A percentile compares a stretch with the other conserved stretches of the same genome.
phyloP scores from a whole-genome alignment of 2,888 invertebrate species.

The Hemithea aestivaria region DNA sequence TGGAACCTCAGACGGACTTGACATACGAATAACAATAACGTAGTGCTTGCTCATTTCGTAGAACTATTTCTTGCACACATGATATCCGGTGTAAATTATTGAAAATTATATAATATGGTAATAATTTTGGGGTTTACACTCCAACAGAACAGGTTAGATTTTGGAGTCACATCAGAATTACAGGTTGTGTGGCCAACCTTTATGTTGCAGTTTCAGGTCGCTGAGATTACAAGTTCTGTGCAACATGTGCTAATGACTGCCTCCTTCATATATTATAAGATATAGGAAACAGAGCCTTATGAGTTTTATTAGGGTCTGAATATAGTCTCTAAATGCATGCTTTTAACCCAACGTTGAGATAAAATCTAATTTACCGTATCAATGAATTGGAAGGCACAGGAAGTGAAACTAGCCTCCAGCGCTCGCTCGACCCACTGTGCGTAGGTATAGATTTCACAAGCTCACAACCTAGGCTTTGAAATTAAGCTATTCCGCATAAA shows the following conservation, averaged over 20 bases:
- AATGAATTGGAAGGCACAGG: slow-evolving; percentile 44
- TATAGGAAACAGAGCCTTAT: no score
- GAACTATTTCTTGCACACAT: slow-evolving; percentile 19
- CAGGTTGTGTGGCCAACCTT: no score
- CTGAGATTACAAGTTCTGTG: no score
- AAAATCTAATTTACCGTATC: slow-evolving; percentile 26
- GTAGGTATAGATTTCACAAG: slow-evolving; percentile 34
- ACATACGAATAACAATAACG: slow-evolving; percentile 31
- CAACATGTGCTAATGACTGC: no score
- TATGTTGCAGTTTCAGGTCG: no score
- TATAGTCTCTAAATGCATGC: no score
- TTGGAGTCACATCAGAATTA: no score
- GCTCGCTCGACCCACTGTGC: slow-evolving; percentile 23
- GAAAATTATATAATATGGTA: no score
- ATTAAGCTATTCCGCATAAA: slow-evolving; percentile 16
- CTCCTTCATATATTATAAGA: no score
- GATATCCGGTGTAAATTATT: slow-evolving; percentile 2
- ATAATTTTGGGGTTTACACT: no score
- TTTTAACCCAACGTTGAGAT: slow-evolving; percentile 9
- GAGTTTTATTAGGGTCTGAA: no score
- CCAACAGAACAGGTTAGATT: no score
- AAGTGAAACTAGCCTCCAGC: slow-evolving; percentile 47
- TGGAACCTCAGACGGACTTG: slow-evolving; percentile 29
- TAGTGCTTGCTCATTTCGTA: slow-evolving; percentile 23
- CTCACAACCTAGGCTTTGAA: slow-evolving; percentile 28